phyloP scores from a whole-genome alignment of 1,140 invertebrate genomes.

The Nasonia giraulti region DNA sequence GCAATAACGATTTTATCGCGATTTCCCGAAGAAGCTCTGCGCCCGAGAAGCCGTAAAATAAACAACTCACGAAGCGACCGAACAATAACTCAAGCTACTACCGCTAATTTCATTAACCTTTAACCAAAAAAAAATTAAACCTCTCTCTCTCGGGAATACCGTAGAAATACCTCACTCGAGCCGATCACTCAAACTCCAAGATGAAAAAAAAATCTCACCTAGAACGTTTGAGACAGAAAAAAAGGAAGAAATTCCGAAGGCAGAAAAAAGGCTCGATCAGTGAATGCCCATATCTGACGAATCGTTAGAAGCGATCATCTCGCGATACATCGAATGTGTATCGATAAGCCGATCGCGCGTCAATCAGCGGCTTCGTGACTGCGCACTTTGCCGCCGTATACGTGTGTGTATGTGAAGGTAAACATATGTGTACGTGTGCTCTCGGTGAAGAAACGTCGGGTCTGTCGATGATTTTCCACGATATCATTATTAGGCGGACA shows the following conservation, averaged over 20 bases:
- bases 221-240: not conserved
- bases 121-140: not conserved
- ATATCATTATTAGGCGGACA: constrained; percentile 38
- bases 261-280: not conserved
- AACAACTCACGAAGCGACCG: not conserved
- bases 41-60: not conserved
- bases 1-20: not conserved
- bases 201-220: not conserved
- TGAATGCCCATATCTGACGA: not conserved
- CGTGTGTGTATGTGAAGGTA: not conserved
- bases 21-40: not conserved
- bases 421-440: not conserved
- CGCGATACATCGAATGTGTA: constrained; percentile 5
- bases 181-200: not conserved
- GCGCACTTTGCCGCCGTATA: constrained; percentile 13
- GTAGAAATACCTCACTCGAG: not conserved
- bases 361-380: constrained; percentile 34
- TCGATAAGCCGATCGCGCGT: constrained; percentile 15
- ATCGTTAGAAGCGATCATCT: constrained; percentile 9
- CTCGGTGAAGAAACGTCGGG: constrained; percentile 14
- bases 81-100: not conserved
- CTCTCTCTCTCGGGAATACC: not conserved
- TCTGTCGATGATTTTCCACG: constrained; percentile 40
- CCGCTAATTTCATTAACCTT: constrained; percentile 25
- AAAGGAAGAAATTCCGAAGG: not conserved